Conservation (phyloP, 2,888 invertebrate species). For the Ochropacha duplaris region DNA sequence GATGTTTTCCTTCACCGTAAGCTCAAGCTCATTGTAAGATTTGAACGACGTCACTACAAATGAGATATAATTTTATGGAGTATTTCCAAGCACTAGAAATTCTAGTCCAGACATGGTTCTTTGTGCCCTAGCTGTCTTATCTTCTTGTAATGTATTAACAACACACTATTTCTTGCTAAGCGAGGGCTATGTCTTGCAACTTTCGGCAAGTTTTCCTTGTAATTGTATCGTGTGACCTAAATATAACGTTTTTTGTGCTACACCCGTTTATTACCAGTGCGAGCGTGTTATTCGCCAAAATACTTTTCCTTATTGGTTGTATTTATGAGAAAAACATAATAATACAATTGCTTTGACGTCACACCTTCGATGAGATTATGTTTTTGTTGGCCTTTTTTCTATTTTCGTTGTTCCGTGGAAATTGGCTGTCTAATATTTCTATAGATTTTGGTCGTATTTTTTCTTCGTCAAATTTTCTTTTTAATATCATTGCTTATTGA, state of each 20-base stretch:
- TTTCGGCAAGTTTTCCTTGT: slow-evolving; percentile 2
- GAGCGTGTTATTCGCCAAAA: slow-evolving; percentile 33
- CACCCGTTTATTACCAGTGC: slow-evolving; percentile 25
- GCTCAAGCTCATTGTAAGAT: too few species aligned
- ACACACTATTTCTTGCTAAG: slow-evolving; percentile 6
- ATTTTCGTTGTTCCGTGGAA: slow-evolving; percentile 16
- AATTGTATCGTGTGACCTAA: slow-evolving; percentile 12
- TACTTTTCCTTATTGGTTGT: slow-evolving; percentile 36
- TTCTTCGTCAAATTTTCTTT: too few species aligned
- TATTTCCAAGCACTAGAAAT: background rate
- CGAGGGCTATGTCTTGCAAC: slow-evolving; percentile 6
- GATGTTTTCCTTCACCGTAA: too few species aligned
- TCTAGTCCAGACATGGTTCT: background rate
- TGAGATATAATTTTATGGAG: too few species aligned
- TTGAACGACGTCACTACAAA: too few species aligned
- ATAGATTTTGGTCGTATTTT: too few species aligned
- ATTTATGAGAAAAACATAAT: slow-evolving; percentile 38
- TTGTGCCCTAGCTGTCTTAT: background rate
- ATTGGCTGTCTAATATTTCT: slow-evolving; percentile 1
- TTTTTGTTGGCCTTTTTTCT: slow-evolving; percentile 14
- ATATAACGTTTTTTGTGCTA: background rate
- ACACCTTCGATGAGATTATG: slow-evolving; percentile 37
- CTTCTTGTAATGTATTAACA: slow-evolving; percentile 1
- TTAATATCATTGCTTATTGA: too few species aligned
- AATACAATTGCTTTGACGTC: slow-evolving; percentile 39